phyloP scores from a whole-genome alignment of 2,113 vertebrate genomes.

The Xenopus laevis region DNA sequence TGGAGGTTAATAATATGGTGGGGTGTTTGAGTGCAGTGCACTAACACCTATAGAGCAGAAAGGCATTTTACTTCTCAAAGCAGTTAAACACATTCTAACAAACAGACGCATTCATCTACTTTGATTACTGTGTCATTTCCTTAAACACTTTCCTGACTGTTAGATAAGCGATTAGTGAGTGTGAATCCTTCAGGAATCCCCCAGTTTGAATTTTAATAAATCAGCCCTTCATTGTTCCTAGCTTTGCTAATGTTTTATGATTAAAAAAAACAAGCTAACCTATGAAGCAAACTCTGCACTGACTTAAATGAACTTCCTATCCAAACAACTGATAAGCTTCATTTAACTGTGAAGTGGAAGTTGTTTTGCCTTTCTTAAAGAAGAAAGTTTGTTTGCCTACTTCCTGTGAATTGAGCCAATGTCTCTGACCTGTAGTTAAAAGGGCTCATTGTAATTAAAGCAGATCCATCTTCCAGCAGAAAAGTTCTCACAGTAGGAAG shows the following conservation, averaged over 20 bases:
- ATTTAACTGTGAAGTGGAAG: constrained; percentile 76
- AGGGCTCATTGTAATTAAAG: constrained; percentile 77
- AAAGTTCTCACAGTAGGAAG: constrained; percentile 71
- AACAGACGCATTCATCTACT: no score
- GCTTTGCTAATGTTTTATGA: neutral
- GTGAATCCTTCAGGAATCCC: no score
- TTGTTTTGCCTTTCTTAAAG: constrained; percentile 62
- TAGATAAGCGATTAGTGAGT: no score
- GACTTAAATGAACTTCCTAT: constrained; percentile 80
- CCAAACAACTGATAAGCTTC: constrained; percentile 79
- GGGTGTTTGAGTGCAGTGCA: no score
- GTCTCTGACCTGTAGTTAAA: constrained; percentile 75
- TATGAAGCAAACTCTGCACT: constrained; percentile 53
- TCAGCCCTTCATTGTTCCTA: no score
- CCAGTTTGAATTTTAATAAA: no score
- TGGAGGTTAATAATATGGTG: no score
- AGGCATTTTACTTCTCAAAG: no score
- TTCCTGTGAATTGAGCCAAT: constrained; percentile 75
- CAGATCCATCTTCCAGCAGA: constrained; percentile 65
- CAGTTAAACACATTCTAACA: no score
- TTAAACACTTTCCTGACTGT: no score
- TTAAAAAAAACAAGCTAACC: constrained; percentile 63
- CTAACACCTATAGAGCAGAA: no score
- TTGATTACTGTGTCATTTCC: no score
- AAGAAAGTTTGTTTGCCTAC: constrained; percentile 75